These are phyloP conservation scores for Craterocephalus amniculus DNA, from an alignment of 2,797 vertebrate species.

Conservation along the genomic window DNA sequence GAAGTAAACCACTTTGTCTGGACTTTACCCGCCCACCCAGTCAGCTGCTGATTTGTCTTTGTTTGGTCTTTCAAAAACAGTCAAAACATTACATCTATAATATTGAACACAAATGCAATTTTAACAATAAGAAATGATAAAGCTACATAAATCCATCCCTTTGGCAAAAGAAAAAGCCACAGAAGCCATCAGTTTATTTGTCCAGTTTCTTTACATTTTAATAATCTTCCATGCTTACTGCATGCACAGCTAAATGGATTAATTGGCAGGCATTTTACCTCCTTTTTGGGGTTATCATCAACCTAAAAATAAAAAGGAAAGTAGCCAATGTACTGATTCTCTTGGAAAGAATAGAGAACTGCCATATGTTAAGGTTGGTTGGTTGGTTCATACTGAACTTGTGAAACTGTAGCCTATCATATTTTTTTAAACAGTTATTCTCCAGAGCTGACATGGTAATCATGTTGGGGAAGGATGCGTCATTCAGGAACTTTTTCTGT, in stretches of 20 bases:
- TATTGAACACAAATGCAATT: too few relatives aligned
- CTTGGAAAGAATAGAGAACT: neutral
- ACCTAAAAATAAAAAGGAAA: conserved; percentile 4
- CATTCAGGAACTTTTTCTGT: neutral
- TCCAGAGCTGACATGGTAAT: neutral
- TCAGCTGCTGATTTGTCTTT: too few relatives aligned
- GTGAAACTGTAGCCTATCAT: neutral
- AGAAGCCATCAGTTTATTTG: conserved; percentile 28
- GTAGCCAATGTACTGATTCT: neutral
- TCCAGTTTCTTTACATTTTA: neutral
- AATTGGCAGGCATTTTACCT: conserved; percentile 23
- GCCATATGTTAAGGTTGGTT: neutral
- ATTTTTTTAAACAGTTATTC: neutral
- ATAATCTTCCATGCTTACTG: neutral
- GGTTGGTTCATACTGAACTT: neutral
- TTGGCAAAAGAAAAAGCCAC: conserved; percentile 4
- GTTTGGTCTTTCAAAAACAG: neutral
- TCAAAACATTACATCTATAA: neutral
- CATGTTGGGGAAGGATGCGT: neutral
- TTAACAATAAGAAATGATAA: conserved; percentile 9
- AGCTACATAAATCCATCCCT: conserved; percentile 21
- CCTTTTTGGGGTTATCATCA: conserved; percentile 16
- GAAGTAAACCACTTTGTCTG: too few relatives aligned
- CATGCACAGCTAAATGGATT: conserved; percentile 26
- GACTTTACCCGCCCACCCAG: too few relatives aligned